These are phyloP conservation scores for Perognathus longimembris DNA, from an alignment of 2,113 vertebrate species.

Conservation along the genomic window DNA sequence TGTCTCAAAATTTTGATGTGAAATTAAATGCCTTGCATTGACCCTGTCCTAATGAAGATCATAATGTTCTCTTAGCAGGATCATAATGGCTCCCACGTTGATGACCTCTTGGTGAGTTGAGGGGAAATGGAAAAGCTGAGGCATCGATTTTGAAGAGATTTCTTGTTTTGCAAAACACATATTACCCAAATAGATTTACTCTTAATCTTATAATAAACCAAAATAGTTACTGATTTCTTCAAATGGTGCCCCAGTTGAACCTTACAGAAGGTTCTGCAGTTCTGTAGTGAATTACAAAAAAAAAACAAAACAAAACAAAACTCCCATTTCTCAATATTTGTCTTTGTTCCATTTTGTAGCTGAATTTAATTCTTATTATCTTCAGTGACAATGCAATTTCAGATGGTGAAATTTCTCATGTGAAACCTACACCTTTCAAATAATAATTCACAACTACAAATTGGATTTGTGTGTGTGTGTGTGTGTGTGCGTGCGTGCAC, in stretches of 20 bases:
- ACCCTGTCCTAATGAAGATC: conserved; percentile 74
- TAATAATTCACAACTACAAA: conserved; percentile 78
- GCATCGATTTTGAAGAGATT: conserved; percentile 80
- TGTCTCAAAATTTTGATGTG: conserved; percentile 54
- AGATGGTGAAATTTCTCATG: conserved; percentile 70
- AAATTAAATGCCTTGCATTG: conserved; percentile 67
- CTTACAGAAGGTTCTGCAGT: conserved; percentile 48
- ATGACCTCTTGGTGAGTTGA: conserved; percentile 75
- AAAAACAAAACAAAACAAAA: too few species aligned
- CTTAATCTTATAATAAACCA: conserved; percentile 83
- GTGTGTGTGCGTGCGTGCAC: neutral
- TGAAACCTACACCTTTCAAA: conserved; percentile 70
- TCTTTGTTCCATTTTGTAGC: conserved; percentile 69
- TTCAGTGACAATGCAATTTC: conserved; percentile 71
- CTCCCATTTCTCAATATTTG: conserved; percentile 72
- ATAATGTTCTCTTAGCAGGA: conserved; percentile 74
- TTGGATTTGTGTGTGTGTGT: conserved; percentile 50
- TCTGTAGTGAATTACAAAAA: conserved; percentile 71
- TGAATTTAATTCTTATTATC: conserved; percentile 81
- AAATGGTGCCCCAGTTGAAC: conserved; percentile 76
- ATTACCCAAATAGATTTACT: conserved; percentile 82
- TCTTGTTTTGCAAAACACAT: conserved; percentile 73
- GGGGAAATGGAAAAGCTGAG: conserved; percentile 79
- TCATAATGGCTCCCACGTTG: conserved; percentile 66
- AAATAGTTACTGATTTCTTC: conserved; percentile 82